Conservation (phyloP, 1,140 invertebrate genomes). For the Bombus waltoni region DNA sequence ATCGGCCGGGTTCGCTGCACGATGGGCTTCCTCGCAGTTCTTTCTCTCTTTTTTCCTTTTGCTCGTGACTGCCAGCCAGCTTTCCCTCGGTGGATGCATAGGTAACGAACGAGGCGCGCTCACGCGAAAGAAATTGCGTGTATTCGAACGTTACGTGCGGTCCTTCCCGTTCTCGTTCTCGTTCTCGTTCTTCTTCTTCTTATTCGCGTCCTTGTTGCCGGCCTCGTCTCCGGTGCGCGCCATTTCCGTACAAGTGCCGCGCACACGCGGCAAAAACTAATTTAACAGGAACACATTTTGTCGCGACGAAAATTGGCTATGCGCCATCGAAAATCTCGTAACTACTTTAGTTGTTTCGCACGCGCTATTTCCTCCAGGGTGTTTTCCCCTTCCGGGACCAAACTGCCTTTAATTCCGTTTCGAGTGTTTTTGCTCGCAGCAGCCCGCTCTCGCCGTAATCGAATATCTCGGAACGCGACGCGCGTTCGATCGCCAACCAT, state of each 20-base stretch:
- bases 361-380: too few relatives aligned
- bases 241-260: too few relatives aligned
- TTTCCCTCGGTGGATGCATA: neutral
- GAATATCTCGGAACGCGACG: neutral
- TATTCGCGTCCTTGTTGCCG: too few relatives aligned
- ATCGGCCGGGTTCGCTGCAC: constrained; percentile 2
- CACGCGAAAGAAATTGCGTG: constrained; percentile 36
- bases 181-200: too few relatives aligned
- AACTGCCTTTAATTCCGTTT: neutral
- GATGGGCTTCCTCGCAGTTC: neutral
- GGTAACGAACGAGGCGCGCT: constrained; percentile 35
- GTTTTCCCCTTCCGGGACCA: too few relatives aligned
- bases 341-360: neutral
- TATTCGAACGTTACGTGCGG: neutral
- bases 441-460: neutral
- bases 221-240: neutral
- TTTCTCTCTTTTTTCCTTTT: neutral
- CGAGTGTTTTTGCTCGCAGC: neutral
- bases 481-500: neutral
- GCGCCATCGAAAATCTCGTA: neutral
- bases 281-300: neutral
- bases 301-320: constrained; percentile 5
- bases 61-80: neutral
- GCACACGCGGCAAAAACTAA: neutral
- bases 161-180: neutral